These are phyloP conservation scores for Archilochus colubris DNA, from an alignment of 2,113 vertebrate species.

Conservation along the genomic window DNA sequence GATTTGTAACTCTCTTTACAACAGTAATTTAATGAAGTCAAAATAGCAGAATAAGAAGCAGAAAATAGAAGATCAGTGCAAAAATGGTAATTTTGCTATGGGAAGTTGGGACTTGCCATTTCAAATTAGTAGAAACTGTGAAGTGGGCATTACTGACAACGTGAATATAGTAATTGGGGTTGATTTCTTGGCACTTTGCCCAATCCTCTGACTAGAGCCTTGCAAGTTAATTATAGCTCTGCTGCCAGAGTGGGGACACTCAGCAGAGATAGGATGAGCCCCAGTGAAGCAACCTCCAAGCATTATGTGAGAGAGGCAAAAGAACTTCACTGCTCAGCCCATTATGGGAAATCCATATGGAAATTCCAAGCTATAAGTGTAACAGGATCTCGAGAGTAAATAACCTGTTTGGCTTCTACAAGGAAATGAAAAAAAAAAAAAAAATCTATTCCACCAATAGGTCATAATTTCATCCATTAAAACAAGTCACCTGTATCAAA, in stretches of 20 bases:
- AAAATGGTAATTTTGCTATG: constrained; percentile 69
- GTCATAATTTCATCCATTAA: neutral
- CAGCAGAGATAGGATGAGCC: constrained; percentile 61
- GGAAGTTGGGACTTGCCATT: constrained; percentile 81
- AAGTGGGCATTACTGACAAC: constrained; percentile 85
- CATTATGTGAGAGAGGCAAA: neutral
- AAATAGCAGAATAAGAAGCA: constrained; percentile 52
- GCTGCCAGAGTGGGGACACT: constrained; percentile 74
- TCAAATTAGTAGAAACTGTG: constrained; percentile 80
- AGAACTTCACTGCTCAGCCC: neutral
- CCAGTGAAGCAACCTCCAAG: constrained; percentile 41
- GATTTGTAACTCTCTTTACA: constrained; percentile 17
- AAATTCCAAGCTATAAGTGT: neutral
- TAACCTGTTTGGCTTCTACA: neutral
- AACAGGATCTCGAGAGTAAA: neutral
- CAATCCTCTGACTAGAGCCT: constrained; percentile 78
- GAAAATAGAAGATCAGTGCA: constrained; percentile 56
- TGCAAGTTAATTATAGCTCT: constrained; percentile 85
- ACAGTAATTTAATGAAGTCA: constrained; percentile 54
- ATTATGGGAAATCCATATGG: neutral
- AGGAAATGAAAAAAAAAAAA: neutral
- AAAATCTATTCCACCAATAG: neutral
- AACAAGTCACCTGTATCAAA: neutral
- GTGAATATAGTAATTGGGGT: constrained; percentile 87
- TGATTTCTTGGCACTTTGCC: constrained; percentile 85